Evolutionary conservation across 64 coral and sea anemone genomes (phyloP), one percentile per base, ranked within the genome.

Genomic region (Pocillopora damicornis): DNA sequence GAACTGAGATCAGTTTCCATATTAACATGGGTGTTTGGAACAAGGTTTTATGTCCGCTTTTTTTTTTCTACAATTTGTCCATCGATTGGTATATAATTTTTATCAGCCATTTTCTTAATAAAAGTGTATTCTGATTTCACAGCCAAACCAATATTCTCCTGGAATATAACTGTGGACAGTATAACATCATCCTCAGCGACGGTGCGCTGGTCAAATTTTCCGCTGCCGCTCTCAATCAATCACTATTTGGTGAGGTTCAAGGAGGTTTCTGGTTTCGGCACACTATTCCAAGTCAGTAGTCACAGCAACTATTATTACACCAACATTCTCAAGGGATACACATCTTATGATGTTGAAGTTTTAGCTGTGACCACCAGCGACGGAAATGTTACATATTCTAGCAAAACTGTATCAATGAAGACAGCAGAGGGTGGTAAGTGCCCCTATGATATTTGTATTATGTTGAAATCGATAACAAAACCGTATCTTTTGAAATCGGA

Each of bases 241-340:
- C 18, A 79, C 22, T 79, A 60, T 13, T 30, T 79, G 51, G 77
- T 79, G 57, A 79, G 77, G 58, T 79, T 14, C 77, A 79, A 79
- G 58, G 77, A 79, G 1, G 10, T 57, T 11, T 14, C 59, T 35
- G 58, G 58, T 58, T n/a, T 79, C 77, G 23, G 77, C 26, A 79
- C 9, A 61, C 57, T 79, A 6, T 79, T 60, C 58, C 9, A 23
- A 79, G 58, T 12, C 58, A 60, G 20, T 10, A 71, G n/a, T 23
- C n/a, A 60, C 15, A 79, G 58, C 30, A 60, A 59, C 20, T 59
- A 20, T 20, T 61, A 79, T 17, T 79, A 79, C 77, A 79, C 56
- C 15, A 79, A 60, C 58, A 56, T 1, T 25, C 58, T 79, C 15
- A 60, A 34, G 5, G 58, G n/a, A 15, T 79, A 60, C 34, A 79